These are phyloP conservation scores for Anniella stebbinsi DNA, from an alignment of 2,797 vertebrate species.

Conservation along the genomic window DNA sequence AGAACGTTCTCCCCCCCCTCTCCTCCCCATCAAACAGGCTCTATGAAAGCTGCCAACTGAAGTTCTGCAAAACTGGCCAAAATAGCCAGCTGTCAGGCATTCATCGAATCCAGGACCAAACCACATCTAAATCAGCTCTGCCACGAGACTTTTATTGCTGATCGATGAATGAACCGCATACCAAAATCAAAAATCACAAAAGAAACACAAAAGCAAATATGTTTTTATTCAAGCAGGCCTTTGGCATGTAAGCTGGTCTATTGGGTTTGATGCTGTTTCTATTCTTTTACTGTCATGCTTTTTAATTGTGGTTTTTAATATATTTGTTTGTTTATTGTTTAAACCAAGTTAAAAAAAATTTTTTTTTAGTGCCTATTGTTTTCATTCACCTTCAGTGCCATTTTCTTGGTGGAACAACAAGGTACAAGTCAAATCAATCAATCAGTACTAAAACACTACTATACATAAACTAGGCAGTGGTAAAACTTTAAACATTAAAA, in stretches of 20 bases:
- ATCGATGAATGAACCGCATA: constrained; percentile 50
- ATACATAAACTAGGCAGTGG: background rate
- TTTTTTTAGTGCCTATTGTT: no score
- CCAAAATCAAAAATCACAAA: background rate
- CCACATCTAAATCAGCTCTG: constrained; percentile 62
- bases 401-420: no score
- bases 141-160: constrained; percentile 59
- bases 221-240: no score
- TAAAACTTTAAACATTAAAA: background rate
- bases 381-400: no score
- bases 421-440: no score
- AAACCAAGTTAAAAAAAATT: no score
- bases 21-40: constrained; percentile 9
- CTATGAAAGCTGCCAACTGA: constrained; percentile 35
- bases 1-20: constrained; percentile 13
- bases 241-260: no score
- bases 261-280: no score
- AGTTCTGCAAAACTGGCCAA: constrained; percentile 58
- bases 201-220: no score
- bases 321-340: no score
- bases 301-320: no score
- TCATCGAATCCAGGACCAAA: constrained; percentile 63
- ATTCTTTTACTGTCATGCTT: no score
- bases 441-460: background rate
- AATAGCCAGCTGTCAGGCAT: constrained; percentile 66